phyloP scores from a whole-genome alignment of 2,888 invertebrate species.

The Autographa gamma region DNA sequence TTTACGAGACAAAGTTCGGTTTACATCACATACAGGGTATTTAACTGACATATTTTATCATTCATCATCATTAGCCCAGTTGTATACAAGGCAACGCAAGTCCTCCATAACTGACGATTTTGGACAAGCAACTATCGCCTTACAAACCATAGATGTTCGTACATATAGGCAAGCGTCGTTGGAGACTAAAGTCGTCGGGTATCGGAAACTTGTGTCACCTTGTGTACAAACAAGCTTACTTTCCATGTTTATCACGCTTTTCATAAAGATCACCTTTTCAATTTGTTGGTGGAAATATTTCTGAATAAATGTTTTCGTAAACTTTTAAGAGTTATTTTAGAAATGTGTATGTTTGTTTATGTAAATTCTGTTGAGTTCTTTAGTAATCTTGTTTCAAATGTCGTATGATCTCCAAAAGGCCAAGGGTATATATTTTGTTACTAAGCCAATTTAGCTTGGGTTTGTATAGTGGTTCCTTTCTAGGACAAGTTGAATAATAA shows the following conservation, averaged over 20 bases:
- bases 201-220: too few relatives aligned
- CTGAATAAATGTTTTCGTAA: neutral
- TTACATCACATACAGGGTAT: neutral
- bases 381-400: neutral
- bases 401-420: neutral
- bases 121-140: too few relatives aligned
- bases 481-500: neutral
- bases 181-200: too few relatives aligned
- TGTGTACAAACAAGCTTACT: neutral
- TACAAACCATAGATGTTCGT: too few relatives aligned
- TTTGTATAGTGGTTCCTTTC: too few relatives aligned
- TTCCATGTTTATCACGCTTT: neutral
- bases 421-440: neutral
- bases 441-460: neutral
- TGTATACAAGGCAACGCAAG: too few relatives aligned
- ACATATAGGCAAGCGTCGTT: too few relatives aligned
- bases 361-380: neutral
- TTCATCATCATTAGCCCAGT: too few relatives aligned
- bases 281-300: neutral
- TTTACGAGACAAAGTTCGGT: neutral
- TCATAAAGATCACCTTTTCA: conserved; percentile 4
- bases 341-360: neutral
- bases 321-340: neutral
- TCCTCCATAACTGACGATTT: too few relatives aligned
- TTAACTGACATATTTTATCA: too few relatives aligned